Evolutionary conservation across 2,888 invertebrate species (phyloP), one percentile per base, ranked within the genome.

Genomic region (Pandemis heparana): DNA sequence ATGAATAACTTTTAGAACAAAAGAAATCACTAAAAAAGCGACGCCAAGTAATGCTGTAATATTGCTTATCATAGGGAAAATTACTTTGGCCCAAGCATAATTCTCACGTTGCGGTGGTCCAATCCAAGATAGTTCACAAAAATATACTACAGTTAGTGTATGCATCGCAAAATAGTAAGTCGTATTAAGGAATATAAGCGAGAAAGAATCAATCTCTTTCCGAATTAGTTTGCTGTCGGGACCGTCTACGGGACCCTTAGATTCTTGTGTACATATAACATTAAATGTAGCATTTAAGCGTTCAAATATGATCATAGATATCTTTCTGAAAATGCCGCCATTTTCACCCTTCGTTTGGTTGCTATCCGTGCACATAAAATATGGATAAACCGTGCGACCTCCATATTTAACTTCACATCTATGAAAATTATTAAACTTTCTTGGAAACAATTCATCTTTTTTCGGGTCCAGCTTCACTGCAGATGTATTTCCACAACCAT

Each of bases 351-450:
- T 9, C 2, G n/a, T 41, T 43, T 23, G 10, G 23, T 18, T 63
- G 41, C 9, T 14, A 43, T 7, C 18, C 53, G 23, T 23, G 12
- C 56, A 56, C 4, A 23, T 23, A 56, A 23, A 56, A 23, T 56
- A 56, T 5, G 56, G 56, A 56, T 5, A 8, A 23, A 23, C 5
- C 2, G 23, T 56, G 1, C 23, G 56, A 56, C 23, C 23, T 10
- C 23, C 9, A 56, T 9, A 5, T 23, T 56, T 83, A 4, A 89
- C 79, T 5, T 87, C 85, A 75, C 91, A 92, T 48, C 82, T 79
- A 56, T 88, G 75, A 70, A 89, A 90, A 76, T 90, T 87, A 1
- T 51, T 74, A 70, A 84, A 88, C 75, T 91, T 92, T 51, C 77
- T 83, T 3, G 84, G 83, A 79, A 88, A 90, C 48, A 83, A 77